phyloP scores from a whole-genome alignment of 2,888 invertebrate genomes.

The Myopa tessellatipennis region DNA sequence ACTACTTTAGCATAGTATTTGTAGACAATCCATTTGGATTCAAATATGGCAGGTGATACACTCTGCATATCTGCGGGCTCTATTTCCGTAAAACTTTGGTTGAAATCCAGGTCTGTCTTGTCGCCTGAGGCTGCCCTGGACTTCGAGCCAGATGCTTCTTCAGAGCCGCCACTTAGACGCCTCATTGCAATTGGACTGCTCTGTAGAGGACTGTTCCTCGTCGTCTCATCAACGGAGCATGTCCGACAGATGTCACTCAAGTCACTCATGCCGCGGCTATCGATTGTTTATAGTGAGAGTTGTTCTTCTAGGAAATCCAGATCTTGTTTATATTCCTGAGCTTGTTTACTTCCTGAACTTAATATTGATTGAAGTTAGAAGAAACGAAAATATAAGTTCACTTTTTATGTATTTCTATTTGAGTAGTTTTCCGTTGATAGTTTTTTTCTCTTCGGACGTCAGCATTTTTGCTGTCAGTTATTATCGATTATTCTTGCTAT shows the following conservation, averaged over 20 bases:
- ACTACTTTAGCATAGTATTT: neutral
- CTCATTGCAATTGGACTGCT: neutral
- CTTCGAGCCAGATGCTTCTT: neutral
- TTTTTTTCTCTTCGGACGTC: too few relatives aligned
- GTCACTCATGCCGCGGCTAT: neutral
- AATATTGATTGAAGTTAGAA: neutral
- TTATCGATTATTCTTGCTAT: too few relatives aligned
- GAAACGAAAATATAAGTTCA: neutral
- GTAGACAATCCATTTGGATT: neutral
- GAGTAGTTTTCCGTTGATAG: neutral
- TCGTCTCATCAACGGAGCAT: neutral
- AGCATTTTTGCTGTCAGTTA: too few relatives aligned
- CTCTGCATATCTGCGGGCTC: neutral
- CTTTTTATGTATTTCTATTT: neutral
- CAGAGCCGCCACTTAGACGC: conserved; percentile 13
- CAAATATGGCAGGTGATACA: neutral
- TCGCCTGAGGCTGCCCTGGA: too few relatives aligned
- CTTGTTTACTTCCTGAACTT: neutral
- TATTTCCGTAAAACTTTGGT: neutral
- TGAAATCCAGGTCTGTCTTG: too few relatives aligned
- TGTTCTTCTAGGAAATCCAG: neutral
- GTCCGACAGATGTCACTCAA: conserved; percentile 1
- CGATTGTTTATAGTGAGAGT: neutral
- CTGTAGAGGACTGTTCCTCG: neutral
- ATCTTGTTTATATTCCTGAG: neutral